A percentile compares a stretch with the other conserved stretches of the same genome.
Evolutionary conservation across 2,113 vertebrate species (phyloP).

Genomic region (Colistium nudipinnis): DNA sequence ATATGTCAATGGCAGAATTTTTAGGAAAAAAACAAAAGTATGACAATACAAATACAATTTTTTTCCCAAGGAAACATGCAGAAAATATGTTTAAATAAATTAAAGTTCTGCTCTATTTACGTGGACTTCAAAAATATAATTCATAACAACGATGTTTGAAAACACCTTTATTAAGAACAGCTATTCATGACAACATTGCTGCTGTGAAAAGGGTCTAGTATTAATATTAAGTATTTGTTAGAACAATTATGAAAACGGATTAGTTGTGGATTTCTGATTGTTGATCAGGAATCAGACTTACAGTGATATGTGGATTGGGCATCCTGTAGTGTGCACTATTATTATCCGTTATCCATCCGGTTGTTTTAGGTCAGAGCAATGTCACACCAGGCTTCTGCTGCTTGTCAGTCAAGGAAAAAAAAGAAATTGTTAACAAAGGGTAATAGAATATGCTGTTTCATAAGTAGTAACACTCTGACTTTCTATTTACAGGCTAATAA

Average conservation of each 20-base stretch:
- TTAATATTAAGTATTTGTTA: neutral
- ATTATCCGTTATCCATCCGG: conserved; percentile 64
- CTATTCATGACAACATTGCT: no score
- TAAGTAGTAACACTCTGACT: conserved; percentile 49
- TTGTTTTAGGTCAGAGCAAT: conserved; percentile 44
- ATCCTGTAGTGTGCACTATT: conserved; percentile 32
- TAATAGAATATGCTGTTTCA: conserved; percentile 66
- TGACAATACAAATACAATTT: no score
- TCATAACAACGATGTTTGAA: no score
- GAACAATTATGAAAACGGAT: neutral
- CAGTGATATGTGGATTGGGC: conserved; percentile 31
- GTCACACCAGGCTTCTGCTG: conserved; percentile 24
- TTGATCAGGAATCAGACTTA: conserved; percentile 47
- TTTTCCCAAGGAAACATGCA: no score
- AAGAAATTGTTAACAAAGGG: conserved; percentile 48
- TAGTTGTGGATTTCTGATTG: neutral
- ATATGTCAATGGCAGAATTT: no score
- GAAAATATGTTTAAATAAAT: neutral
- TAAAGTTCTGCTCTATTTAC: no score
- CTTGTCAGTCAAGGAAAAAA: conserved; percentile 50
- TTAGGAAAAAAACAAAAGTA: no score
- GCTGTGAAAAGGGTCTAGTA: neutral
- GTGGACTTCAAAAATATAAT: no score
- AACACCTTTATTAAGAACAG: no score
- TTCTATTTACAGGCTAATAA: conserved; percentile 49